Percentiles rank a stretch among this genome's conserved stretches.
These are phyloP conservation scores for Phylloscopus collybita DNA, from an alignment of 2,797 vertebrate genomes.

Conservation along the genomic window DNA sequence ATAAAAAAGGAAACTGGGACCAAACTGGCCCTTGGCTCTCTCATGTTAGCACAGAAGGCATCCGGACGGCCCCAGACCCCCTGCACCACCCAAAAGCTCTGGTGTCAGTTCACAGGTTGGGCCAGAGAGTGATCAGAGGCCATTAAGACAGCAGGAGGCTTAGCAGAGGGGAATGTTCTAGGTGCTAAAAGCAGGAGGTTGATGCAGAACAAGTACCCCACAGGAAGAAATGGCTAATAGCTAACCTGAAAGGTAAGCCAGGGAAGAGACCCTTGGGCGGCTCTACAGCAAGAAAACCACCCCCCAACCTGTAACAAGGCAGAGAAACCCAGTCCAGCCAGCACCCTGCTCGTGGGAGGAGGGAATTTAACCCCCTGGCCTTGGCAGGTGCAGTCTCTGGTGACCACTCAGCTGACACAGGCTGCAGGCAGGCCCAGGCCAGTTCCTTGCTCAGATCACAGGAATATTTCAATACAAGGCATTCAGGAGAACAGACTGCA, in stretches of 20 bases:
- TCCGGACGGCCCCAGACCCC: not conserved
- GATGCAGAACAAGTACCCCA: not conserved
- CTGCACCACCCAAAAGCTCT: not conserved
- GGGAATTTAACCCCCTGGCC: not conserved
- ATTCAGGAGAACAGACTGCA: not conserved
- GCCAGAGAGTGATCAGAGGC: not conserved
- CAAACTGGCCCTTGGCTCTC: not conserved
- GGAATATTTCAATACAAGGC: not conserved
- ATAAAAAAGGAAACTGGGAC: not conserved
- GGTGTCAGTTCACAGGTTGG: not conserved
- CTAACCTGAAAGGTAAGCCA: not conserved
- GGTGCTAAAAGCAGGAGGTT: not conserved
- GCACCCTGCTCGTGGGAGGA: not conserved
- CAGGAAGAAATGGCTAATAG: not conserved
- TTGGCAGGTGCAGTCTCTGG: not conserved
- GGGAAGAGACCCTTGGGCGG: not conserved
- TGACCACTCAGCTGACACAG: not conserved
- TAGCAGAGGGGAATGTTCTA: not conserved
- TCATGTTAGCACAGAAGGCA: constrained; percentile 22
- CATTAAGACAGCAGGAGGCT: not conserved
- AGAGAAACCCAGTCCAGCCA: not conserved
- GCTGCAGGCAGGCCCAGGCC: not conserved
- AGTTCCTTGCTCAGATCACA: not conserved
- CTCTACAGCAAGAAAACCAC: not conserved
- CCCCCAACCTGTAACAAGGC: not conserved